A percentile compares a stretch with the other conserved stretches of the same genome.
Evolutionary conservation across 2,797 vertebrate genomes (phyloP).

Genomic region (Rhinogobio ventralis): DNA sequence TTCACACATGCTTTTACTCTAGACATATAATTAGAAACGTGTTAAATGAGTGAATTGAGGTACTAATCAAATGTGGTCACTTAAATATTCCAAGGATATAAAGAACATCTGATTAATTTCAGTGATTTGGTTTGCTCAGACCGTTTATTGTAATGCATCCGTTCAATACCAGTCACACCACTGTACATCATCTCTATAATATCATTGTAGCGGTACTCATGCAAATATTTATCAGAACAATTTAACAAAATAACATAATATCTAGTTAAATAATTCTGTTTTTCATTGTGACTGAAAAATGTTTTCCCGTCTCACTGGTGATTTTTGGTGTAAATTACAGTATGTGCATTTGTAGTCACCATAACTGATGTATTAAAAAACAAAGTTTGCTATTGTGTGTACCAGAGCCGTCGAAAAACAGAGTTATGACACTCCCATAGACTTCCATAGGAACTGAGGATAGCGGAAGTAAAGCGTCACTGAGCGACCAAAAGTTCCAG

Average conservation of each 20-base stretch:
- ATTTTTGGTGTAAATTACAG: background rate
- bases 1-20: background rate
- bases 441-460: too few relatives aligned
- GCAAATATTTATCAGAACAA: background rate
- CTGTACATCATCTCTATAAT: background rate
- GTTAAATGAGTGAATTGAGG: background rate
- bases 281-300: background rate
- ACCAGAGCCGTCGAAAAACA: too few relatives aligned
- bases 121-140: background rate
- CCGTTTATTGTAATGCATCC: background rate
- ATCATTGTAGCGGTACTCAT: background rate
- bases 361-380: background rate
- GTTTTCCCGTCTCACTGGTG: background rate
- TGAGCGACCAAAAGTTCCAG: too few relatives aligned
- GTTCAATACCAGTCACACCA: background rate
- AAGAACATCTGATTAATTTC: background rate
- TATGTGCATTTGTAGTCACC: background rate
- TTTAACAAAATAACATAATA: background rate
- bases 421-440: too few relatives aligned
- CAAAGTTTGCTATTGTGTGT: background rate
- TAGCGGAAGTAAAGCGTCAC: too few relatives aligned
- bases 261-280: background rate
- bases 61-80: background rate
- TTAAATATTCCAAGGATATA: background rate
- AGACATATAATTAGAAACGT: background rate